Evolutionary conservation across 2,113 vertebrate genomes (phyloP).

Genomic region (Salvelinus fontinalis): DNA sequence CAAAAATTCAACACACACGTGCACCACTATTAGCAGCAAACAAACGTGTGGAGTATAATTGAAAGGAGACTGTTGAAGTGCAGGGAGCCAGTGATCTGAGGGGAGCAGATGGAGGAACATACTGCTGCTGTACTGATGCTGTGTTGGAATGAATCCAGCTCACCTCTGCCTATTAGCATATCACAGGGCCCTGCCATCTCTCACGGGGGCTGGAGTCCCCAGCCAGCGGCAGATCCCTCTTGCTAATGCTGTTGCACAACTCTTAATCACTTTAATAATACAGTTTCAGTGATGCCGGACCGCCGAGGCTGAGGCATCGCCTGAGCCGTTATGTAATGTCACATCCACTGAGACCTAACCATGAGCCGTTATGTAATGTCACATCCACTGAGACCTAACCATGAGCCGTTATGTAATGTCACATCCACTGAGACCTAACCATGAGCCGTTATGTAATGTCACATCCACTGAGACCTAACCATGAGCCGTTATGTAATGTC

Average conservation of each 20-base stretch:
- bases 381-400: slow-evolving; percentile 27
- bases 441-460: slow-evolving; percentile 41
- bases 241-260: slow-evolving; percentile 74
- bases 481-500: slow-evolving; percentile 41
- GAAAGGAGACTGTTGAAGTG: slow-evolving; percentile 14
- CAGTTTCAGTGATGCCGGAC: slow-evolving; percentile 49
- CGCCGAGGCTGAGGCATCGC: slow-evolving; percentile 38
- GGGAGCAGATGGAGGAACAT: slow-evolving; percentile 44
- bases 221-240: slow-evolving; percentile 54
- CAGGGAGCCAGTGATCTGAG: slow-evolving; percentile 48
- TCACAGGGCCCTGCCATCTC: slow-evolving; percentile 57
- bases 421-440: slow-evolving; percentile 27
- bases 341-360: slow-evolving; percentile 27
- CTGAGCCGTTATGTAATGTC: slow-evolving; percentile 45
- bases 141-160: slow-evolving; percentile 55
- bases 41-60: background rate
- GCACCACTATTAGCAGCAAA: background rate
- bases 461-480: slow-evolving; percentile 27
- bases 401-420: slow-evolving; percentile 41
- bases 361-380: slow-evolving; percentile 41
- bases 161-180: slow-evolving; percentile 67
- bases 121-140: slow-evolving; percentile 33
- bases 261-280: slow-evolving; percentile 62
- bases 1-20: slow-evolving; percentile 32
- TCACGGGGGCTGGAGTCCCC: slow-evolving; percentile 45